Conservation (phyloP, 2,888 invertebrate species). For the Amorpha juglandis region DNA sequence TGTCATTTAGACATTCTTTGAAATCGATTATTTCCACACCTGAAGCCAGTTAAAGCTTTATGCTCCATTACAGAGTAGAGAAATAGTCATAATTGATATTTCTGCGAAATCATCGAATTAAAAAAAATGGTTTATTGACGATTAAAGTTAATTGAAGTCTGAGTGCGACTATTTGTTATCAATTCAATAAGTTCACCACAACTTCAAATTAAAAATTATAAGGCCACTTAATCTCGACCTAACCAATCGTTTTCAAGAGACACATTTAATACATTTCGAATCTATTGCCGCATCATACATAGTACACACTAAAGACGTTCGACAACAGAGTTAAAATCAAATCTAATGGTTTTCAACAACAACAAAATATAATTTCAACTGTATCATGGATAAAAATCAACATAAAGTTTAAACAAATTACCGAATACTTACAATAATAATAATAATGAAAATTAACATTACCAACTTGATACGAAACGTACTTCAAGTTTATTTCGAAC, state of each 20-base stretch:
- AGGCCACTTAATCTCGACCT: conserved; percentile 22
- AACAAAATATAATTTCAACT: conserved; percentile 23
- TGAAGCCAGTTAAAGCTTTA: too few relatives aligned
- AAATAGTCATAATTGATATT: too few relatives aligned
- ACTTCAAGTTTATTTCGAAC: conserved; percentile 3
- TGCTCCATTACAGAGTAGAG: too few relatives aligned
- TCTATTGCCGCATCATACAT: conserved; percentile 6
- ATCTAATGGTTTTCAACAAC: conserved; percentile 17
- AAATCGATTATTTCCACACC: too few relatives aligned
- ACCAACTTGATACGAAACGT: not conserved
- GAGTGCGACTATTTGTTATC: not conserved
- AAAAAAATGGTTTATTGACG: too few relatives aligned
- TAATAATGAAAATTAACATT: conserved; percentile 16
- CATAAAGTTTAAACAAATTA: conserved; percentile 24
- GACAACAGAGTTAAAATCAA: conserved; percentile 22
- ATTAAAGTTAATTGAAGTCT: not conserved
- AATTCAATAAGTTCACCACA: not conserved
- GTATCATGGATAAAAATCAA: conserved; percentile 17
- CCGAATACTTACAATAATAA: not conserved
- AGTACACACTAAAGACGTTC: not conserved
- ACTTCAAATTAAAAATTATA: conserved; percentile 16
- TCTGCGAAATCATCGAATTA: too few relatives aligned
- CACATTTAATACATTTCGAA: not conserved
- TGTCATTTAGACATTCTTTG: too few relatives aligned
- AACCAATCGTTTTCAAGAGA: conserved; percentile 8